Conservation (phyloP, 2,797 vertebrate species). For the Vipera latastei region DNA sequence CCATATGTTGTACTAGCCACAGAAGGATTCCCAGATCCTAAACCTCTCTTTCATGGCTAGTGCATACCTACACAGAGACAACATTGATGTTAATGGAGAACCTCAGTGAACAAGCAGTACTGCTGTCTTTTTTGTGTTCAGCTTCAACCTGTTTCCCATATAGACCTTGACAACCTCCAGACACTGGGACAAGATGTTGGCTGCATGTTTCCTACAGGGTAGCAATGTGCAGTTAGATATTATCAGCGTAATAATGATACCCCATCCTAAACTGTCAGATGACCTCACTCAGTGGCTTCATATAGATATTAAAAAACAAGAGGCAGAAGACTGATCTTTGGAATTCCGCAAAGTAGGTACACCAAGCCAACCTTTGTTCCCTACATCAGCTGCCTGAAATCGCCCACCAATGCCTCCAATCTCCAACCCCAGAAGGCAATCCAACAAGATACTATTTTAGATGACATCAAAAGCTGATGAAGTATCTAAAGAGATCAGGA, state of each 20-base stretch:
- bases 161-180: background rate
- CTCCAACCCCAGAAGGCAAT: background rate
- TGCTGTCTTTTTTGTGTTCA: background rate
- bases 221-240: background rate
- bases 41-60: background rate
- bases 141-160: background rate
- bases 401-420: background rate
- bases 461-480: background rate
- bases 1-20: background rate
- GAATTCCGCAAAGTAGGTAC: background rate
- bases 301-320: background rate
- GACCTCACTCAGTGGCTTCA: background rate
- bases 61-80: background rate
- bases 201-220: background rate
- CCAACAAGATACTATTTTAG: background rate
- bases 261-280: background rate
- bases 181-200: background rate
- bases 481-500: background rate
- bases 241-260: background rate
- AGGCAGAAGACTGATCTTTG: background rate
- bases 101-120: background rate
- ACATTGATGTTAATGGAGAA: background rate
- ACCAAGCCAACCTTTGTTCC: background rate
- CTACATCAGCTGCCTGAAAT: background rate
- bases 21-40: background rate